Base-by-base conservation (phyloP, 2,888 invertebrate species). In the Blastobasis adustella region DNA sequence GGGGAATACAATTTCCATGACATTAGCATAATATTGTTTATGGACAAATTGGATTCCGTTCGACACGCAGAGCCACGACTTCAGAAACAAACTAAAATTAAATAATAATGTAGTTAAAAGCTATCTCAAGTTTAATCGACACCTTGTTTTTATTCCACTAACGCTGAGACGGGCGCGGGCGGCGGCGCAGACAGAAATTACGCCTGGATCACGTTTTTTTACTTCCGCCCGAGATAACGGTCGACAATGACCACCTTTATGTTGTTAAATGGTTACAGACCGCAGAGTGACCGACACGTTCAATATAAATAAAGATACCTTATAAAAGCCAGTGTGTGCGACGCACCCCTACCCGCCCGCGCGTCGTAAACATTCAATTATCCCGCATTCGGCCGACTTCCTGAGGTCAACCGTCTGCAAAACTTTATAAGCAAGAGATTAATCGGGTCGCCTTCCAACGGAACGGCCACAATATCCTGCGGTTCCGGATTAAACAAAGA, bases 201-300 rank as follows among this genome's bases (percentile, higher is more conserved):
- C 69, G 69, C 69, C 65, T 69, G 79, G 76, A 79, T 79, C 80
- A 77, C 71, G 70, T 79, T 82, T 81, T 69, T 79, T 77, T 66
- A 80, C 82, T 83, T 85, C 84, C 85, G 82, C 76, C 63, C 68
- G 59, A 83, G 85, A 84, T 84, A 83, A 82, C 78, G 73, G 77
- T 79, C 79, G 61, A 71, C 42, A 71, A 73, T 78, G 73, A 79
- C 77, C 80, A 83, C 82, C 82, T 84, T 83, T 79, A 73, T 71
- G 65, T 75, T 74, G 73, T 80, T 79, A 79, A 79, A 73, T 76
- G 74, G 75, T 69, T 76, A 71, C 71, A 76, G 73, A 73, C 73
- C 74, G 72, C 73, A 75, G 71, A 71, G 65, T 76, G 70, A 78
- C 74, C 63, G 69, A 67, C 69, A 62, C 66, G 64, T 65, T 64